Evolutionary conservation across 2,888 invertebrate species (phyloP).

Genomic region (Sesamia inferens): DNA sequence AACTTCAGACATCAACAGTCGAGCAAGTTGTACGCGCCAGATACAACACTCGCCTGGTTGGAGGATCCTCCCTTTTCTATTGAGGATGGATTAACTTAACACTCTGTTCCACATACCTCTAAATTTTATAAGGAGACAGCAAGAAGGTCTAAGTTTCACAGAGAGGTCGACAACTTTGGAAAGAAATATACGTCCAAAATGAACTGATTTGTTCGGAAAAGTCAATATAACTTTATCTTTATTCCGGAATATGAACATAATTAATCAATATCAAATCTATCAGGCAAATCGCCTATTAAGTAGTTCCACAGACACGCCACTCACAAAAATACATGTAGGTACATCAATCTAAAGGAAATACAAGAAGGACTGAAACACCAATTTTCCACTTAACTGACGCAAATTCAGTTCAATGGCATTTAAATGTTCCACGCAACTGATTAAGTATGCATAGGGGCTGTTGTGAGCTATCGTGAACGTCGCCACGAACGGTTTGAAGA

Average conservation of each 20-base stretch:
- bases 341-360: slow-evolving; percentile 43
- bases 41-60: too few species aligned
- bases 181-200: background rate
- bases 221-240: background rate
- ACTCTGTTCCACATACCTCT: too few species aligned
- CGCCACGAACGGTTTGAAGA: slow-evolving; percentile 44
- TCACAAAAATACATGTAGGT: slow-evolving; percentile 11
- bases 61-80: too few species aligned
- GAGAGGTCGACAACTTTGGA: background rate
- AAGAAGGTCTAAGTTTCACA: background rate
- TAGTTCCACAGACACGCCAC: slow-evolving; percentile 9
- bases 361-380: slow-evolving; percentile 31
- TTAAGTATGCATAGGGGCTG: slow-evolving; percentile 67
- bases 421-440: slow-evolving; percentile 71
- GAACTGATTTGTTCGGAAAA: background rate
- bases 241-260: slow-evolving; percentile 5
- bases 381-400: slow-evolving; percentile 52
- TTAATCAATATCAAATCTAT: background rate
- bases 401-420: slow-evolving; percentile 76
- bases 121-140: too few species aligned
- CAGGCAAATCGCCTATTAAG: slow-evolving; percentile 5
- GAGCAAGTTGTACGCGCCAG: too few species aligned
- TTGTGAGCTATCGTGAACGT: slow-evolving; percentile 41
- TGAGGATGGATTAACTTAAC: too few species aligned
- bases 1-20: too few species aligned